A percentile compares a stretch with the other conserved stretches of the same genome.
phyloP scores from a whole-genome alignment of 2,888 invertebrate species.

The Leucozona laternaria region DNA sequence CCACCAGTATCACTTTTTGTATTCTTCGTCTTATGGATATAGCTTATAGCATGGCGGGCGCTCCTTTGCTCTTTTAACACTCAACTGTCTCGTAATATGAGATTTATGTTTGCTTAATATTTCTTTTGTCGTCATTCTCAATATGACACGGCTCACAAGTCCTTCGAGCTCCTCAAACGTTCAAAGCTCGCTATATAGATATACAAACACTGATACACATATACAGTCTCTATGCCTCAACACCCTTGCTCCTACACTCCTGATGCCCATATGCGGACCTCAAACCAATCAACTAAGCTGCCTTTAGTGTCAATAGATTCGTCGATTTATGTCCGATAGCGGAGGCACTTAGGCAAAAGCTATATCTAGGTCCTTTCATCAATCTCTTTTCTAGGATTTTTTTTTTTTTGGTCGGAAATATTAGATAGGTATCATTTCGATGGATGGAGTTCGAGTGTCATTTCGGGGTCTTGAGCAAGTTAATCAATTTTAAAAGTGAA shows the following conservation, averaged over 20 bases:
- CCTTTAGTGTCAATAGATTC: constrained; percentile 71
- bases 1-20: constrained; percentile 16
- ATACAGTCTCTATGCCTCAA: neutral
- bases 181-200: constrained; percentile 28
- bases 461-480: constrained; percentile 46
- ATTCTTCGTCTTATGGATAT: constrained; percentile 16
- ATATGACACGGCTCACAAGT: constrained; percentile 65
- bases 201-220: constrained; percentile 12
- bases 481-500: constrained; percentile 73
- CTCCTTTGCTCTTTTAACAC: constrained; percentile 64
- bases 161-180: constrained; percentile 43
- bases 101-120: constrained; percentile 73
- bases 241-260: neutral
- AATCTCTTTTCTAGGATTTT: constrained; percentile 62
- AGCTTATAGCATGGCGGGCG: neutral
- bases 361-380: constrained; percentile 67
- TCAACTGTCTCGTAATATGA: constrained; percentile 73
- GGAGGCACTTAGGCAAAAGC: constrained; percentile 70
- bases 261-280: constrained; percentile 8
- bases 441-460: constrained; percentile 24
- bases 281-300: constrained; percentile 72
- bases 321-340: constrained; percentile 70
- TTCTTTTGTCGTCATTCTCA: constrained; percentile 57
- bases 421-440: constrained; percentile 31
- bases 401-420: constrained; percentile 31